Conservation (phyloP, 2,797 vertebrate species). For the Tangara arthus region DNA sequence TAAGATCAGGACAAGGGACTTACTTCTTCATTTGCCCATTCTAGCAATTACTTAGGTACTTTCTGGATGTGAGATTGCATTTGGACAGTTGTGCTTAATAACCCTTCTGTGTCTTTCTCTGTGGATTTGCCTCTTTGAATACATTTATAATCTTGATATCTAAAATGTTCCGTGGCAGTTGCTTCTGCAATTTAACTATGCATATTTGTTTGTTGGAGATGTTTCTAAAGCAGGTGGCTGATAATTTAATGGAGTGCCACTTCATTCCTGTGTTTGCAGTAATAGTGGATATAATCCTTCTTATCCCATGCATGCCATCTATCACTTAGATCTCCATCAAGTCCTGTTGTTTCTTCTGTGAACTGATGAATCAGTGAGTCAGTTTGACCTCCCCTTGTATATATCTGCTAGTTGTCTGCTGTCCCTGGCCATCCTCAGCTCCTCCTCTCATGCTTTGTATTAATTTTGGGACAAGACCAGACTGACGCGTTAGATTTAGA, state of each 20-base stretch:
- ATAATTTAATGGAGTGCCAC: conserved; percentile 14
- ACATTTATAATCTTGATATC: not conserved
- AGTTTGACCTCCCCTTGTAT: not conserved
- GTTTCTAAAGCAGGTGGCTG: conserved; percentile 17
- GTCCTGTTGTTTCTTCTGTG: not conserved
- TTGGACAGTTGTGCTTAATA: not conserved
- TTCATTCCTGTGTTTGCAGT: conserved; percentile 13
- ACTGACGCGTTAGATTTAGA: rapidly evolving
- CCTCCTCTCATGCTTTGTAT: not conserved
- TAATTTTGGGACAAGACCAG: not conserved
- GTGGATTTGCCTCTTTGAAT: not conserved
- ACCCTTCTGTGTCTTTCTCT: not conserved
- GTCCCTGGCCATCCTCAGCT: not conserved
- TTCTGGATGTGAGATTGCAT: not conserved
- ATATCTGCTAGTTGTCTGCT: not conserved
- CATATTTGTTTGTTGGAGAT: conserved; percentile 15
- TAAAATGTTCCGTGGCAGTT: not conserved
- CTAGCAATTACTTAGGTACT: not conserved
- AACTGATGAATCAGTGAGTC: not conserved
- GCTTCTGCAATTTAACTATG: not conserved
- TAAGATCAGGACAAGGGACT: not conserved
- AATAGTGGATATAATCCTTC: not conserved
- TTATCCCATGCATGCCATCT: not conserved
- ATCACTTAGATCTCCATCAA: not conserved
- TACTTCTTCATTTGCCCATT: not conserved